phyloP scores from a whole-genome alignment of 2,797 vertebrate genomes.

The Lerista edwardsae region DNA sequence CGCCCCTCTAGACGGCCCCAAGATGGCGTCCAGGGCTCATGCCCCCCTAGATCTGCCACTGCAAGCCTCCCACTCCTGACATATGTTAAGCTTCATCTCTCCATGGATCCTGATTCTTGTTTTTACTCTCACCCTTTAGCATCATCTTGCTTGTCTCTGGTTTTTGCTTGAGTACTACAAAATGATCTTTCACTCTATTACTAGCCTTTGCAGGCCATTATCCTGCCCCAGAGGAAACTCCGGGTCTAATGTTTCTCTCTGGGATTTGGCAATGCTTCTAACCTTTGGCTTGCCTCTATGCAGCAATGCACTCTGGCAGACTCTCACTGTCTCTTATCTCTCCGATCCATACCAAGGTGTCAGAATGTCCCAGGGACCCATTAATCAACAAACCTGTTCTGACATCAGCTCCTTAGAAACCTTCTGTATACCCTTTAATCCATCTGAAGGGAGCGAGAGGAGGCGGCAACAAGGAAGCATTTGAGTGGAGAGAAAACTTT shows the following conservation, averaged over 20 bases:
- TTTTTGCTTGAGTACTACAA: constrained; percentile 54
- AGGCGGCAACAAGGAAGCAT: constrained; percentile 54
- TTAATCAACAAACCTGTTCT: constrained; percentile 72
- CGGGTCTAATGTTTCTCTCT: constrained; percentile 52
- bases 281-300: constrained; percentile 72
- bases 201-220: constrained; percentile 62
- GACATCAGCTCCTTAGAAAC: constrained; percentile 71
- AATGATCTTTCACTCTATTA: constrained; percentile 58
- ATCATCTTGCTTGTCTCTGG: constrained; percentile 55
- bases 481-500: constrained; percentile 55
- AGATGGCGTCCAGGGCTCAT: too few relatives aligned
- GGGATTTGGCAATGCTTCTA: constrained; percentile 62
- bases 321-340: constrained; percentile 69
- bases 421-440: constrained; percentile 53
- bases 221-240: constrained; percentile 53
- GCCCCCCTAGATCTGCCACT: too few relatives aligned
- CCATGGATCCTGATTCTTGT: background rate
- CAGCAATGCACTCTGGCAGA: constrained; percentile 55
- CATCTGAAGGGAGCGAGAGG: constrained; percentile 52
- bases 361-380: constrained; percentile 71
- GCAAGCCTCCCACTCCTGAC: constrained; percentile 13
- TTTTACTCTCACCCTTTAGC: constrained; percentile 50
- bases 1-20: too few relatives aligned
- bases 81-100: constrained; percentile 30
- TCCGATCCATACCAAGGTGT: constrained; percentile 76